Evolutionary conservation across 2,113 vertebrate species (phyloP), one percentile per base, ranked within the genome.

Genomic region (Centropus unirufus): DNA sequence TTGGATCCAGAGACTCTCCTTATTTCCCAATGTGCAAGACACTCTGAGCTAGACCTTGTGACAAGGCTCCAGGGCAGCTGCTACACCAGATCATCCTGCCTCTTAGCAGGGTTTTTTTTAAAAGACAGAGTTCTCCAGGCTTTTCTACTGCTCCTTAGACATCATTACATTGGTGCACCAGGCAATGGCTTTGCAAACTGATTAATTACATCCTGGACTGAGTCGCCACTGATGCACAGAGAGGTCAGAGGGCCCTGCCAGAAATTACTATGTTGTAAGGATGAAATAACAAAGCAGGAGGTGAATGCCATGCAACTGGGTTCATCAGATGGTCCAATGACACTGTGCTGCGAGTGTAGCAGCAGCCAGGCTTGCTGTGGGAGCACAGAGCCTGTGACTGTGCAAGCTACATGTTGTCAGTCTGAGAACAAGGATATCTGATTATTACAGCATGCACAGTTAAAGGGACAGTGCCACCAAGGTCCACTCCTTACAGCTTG

Each of bases 391-490:
- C 58, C 51, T 2, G 8, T 22, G 58, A 23, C 46, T 11, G 62
- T 75, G 51, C 83, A 69, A 68, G 20, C 52, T 64, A 32, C 15
- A 36, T 5, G 3, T 7, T 0, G 1, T 30, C 17, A 1, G 2
- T 6, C 62, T 85, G 75, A 16, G 44, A 27, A 62, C 5, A 34
- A 87, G 29, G 26, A 87, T 7, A 63, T 85, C 76, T 32, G 30
- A 4, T 1, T 62, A 70, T 9, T 16, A 11, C 3, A 5, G 58
- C 0, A 0, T 19, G 26, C 57, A 84, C 64, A 78, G 67, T 39
- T 14, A 55, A 78, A 91, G 42, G 42, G 34, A 89, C 69, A 59
- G 17, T 9, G 39, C n/a, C 57, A 82, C 42, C 57, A 32, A 42
- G 39, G 39, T 32, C 23, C 49, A 30, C 6, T 61, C 57, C 49